Evolutionary conservation across 2,113 vertebrate genomes (phyloP), one percentile per base, ranked within the genome.

Genomic region (Oncorhynchus mykiss): DNA sequence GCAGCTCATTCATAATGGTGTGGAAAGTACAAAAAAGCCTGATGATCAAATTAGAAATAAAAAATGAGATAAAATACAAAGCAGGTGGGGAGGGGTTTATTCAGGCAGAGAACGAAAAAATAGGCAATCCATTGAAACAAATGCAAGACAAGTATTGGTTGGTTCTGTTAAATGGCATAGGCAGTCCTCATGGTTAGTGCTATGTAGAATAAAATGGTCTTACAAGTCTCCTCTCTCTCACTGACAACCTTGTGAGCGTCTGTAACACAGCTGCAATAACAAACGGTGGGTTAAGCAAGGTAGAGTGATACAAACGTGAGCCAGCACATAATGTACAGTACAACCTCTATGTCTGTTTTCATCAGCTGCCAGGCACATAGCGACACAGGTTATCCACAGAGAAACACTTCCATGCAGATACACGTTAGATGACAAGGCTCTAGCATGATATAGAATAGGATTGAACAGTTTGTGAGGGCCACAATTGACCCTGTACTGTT

Each of bases 231-330:
- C 92, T 92, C 92, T 92, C 92, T 92, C 84, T 92, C 86, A 94
- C 70, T 93, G 87, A 94, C 94, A 94, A 93, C 87, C 87, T 92
- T 80, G 86, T 84, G 86, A 87, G 80, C 89, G 91, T 91, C 88
- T 93, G 91, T 91, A 88, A 93, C 91, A 88, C 86, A 73, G 93
- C 93, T 94, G 93, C 89, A 95, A 94, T 94, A 93, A 92, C 78
- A 92, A 90, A 90, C 60, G 79, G 84, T 29, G 86, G 85, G 83
- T 89, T 84, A 91, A 76, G 91, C 79, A 84, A 82, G 85, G 90
- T 89, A 90, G 25, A 79, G 73, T 91, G 78, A 83, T 22, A 89
- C 68, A 83, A 82, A 87, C 65, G 83, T 80, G 72, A 81, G 71
- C 74, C 77, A 82, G 74, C 20, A 45, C 27, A 83, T 45, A 82